These are phyloP conservation scores for Microtus pennsylvanicus DNA, from an alignment of 2,113 vertebrate species.

Conservation along the genomic window DNA sequence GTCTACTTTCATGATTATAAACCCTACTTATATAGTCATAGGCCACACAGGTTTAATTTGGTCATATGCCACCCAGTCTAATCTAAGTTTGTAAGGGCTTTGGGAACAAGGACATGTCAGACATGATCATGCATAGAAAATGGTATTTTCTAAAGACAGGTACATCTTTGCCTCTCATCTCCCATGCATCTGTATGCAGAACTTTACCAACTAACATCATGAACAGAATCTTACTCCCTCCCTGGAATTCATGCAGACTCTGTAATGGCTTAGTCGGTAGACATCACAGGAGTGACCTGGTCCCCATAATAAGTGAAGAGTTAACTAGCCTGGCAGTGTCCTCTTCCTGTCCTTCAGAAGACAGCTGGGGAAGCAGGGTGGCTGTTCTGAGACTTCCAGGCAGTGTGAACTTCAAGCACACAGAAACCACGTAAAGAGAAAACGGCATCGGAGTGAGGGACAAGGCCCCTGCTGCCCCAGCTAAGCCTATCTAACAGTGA, in stretches of 20 bases:
- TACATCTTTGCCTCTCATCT: neutral
- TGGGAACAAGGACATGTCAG: neutral
- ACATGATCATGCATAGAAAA: neutral
- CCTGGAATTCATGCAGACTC: neutral
- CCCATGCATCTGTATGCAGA: neutral
- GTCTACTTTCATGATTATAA: neutral
- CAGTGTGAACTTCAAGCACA: neutral
- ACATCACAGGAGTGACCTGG: neutral
- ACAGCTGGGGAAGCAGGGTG: neutral
- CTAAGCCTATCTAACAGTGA: neutral
- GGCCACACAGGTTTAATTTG: neutral
- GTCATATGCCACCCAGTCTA: neutral
- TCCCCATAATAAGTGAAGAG: neutral
- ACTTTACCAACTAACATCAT: neutral
- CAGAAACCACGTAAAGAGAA: neutral
- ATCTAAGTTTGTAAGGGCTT: neutral
- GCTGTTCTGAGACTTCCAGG: neutral
- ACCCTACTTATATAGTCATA: neutral
- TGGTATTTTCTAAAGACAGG: neutral
- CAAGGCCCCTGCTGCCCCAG: neutral
- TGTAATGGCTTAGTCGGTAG: neutral
- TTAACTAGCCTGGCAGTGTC: neutral
- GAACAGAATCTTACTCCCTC: neutral
- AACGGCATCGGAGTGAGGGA: too few relatives aligned
- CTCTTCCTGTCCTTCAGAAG: slow-evolving; percentile 6